These are phyloP conservation scores for Hyposmocoma kahamanoa DNA, from an alignment of 1,140 invertebrate genomes.

Conservation along the genomic window DNA sequence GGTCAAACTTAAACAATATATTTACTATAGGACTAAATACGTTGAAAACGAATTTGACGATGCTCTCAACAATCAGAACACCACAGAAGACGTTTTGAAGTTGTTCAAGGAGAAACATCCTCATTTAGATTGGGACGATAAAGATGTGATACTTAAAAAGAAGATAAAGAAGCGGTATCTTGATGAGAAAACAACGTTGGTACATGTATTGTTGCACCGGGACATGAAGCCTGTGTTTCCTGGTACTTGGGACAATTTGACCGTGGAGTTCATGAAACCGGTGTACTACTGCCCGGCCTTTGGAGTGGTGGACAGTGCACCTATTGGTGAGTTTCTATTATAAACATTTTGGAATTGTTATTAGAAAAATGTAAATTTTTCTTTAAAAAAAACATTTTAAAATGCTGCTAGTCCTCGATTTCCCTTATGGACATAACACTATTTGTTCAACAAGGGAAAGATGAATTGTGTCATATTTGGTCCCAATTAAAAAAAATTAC, in stretches of 20 bases:
- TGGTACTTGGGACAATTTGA: slow-evolving; percentile 36
- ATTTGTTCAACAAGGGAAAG: no score
- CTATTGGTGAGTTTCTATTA: slow-evolving; percentile 37
- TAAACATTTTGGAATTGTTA: no score
- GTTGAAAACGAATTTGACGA: slow-evolving; percentile 23
- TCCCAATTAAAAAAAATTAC: no score
- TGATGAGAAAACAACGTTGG: slow-evolving; percentile 30
- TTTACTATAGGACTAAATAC: slow-evolving; percentile 41
- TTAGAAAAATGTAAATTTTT: no score
- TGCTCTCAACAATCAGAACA: slow-evolving; percentile 11
- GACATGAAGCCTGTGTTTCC: slow-evolving; percentile 36
- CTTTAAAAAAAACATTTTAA: no score
- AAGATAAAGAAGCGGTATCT: slow-evolving; percentile 46
- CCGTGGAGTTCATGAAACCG: slow-evolving; percentile 48
- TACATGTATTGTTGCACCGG: slow-evolving; percentile 38
- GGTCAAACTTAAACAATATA: slow-evolving; percentile 40
- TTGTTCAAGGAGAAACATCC: slow-evolving; percentile 24
- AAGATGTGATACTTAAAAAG: slow-evolving; percentile 22
- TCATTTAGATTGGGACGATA: slow-evolving; percentile 26
- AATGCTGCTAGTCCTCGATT: no score
- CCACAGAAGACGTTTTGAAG: slow-evolving; percentile 26
- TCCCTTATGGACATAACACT: no score
- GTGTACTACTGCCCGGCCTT: slow-evolving; percentile 41
- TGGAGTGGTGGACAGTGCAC: slow-evolving; percentile 18
- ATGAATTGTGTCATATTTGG: no score